Conservation (phyloP, 2,888 invertebrate genomes). For the Drosophila robusta region DNA sequence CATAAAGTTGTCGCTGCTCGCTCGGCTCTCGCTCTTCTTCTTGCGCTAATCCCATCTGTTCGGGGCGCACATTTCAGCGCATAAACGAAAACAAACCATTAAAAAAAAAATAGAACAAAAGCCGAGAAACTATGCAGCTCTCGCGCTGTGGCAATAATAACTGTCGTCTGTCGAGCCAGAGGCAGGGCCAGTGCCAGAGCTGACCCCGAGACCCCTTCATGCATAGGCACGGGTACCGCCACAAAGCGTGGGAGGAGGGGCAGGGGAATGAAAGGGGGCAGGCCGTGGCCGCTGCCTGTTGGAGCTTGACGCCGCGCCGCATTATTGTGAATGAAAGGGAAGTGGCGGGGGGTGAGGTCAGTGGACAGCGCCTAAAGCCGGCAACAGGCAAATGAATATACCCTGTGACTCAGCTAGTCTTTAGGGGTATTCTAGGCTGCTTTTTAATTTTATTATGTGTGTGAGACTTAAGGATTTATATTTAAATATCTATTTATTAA, state of each 20-base stretch:
- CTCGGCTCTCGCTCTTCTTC: not conserved
- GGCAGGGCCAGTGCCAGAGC: conserved; percentile 1
- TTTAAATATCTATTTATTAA: too few species aligned
- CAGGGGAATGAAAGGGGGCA: not conserved
- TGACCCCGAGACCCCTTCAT: conserved; percentile 52
- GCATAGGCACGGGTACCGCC: conserved; percentile 6
- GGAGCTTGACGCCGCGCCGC: conserved; percentile 69
- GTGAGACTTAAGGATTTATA: too few species aligned
- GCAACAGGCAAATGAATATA: conserved; percentile 51
- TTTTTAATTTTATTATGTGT: not conserved
- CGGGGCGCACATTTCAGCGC: conserved; percentile 49
- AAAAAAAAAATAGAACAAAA: conserved; percentile 54
- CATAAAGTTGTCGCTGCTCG: conserved; percentile 21
- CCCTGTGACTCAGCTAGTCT: not conserved
- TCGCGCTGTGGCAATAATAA: conserved; percentile 60
- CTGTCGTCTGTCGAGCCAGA: conserved; percentile 29
- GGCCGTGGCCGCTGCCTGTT: conserved; percentile 64
- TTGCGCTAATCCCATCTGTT: conserved; percentile 46
- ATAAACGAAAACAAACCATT: conserved; percentile 67
- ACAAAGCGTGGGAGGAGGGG: not conserved
- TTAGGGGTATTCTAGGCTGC: not conserved
- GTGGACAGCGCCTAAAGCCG: conserved; percentile 49
- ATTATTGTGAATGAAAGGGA: conserved; percentile 27
- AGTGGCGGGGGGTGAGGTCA: conserved; percentile 18
- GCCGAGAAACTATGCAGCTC: conserved; percentile 41